phyloP scores from a whole-genome alignment of 1,140 invertebrate genomes.

The Grapholita molesta region DNA sequence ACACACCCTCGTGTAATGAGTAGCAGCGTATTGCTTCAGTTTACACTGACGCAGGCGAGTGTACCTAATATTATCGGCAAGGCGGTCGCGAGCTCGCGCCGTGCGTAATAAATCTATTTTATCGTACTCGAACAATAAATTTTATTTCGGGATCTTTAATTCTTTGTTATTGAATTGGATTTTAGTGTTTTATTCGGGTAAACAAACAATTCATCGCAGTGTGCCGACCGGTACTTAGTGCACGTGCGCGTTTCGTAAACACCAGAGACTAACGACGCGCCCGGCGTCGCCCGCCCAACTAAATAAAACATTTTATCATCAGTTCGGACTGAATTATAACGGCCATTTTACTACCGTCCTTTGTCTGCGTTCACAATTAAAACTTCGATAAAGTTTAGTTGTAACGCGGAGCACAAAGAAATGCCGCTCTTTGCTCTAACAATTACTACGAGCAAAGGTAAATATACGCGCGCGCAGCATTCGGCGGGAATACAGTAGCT shows the following conservation, averaged over 20 bases:
- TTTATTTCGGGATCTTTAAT: slow-evolving; percentile 78
- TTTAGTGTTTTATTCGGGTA: slow-evolving; percentile 77
- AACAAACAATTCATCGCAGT: slow-evolving; percentile 72
- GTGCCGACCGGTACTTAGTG: slow-evolving; percentile 61
- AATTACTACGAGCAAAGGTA: slow-evolving; percentile 54
- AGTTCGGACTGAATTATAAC: slow-evolving; percentile 47
- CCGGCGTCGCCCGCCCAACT: slow-evolving; percentile 53
- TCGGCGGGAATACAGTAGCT: slow-evolving; percentile 50
- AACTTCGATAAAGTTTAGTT: slow-evolving; percentile 68
- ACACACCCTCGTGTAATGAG: slow-evolving; percentile 4
- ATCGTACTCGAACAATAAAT: slow-evolving; percentile 75
- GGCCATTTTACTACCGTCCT: slow-evolving; percentile 53
- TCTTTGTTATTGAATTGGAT: slow-evolving; percentile 78
- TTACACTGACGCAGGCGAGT: slow-evolving; percentile 28
- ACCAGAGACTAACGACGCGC: slow-evolving; percentile 40
- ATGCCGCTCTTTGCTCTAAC: slow-evolving; percentile 60
- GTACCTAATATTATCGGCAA: slow-evolving; percentile 64
- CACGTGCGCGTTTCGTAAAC: slow-evolving; percentile 66
- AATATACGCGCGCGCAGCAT: slow-evolving; percentile 51
- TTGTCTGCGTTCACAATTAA: slow-evolving; percentile 73
- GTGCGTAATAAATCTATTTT: slow-evolving; percentile 75
- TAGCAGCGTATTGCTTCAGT: slow-evolving; percentile 2
- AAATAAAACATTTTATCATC: slow-evolving; percentile 71
- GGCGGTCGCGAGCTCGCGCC: slow-evolving; percentile 39
- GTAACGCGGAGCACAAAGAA: slow-evolving; percentile 57